Evolutionary conservation across 2,888 invertebrate genomes (phyloP), one percentile per base, ranked within the genome.

Genomic region (Eristalinus sepulchralis): DNA sequence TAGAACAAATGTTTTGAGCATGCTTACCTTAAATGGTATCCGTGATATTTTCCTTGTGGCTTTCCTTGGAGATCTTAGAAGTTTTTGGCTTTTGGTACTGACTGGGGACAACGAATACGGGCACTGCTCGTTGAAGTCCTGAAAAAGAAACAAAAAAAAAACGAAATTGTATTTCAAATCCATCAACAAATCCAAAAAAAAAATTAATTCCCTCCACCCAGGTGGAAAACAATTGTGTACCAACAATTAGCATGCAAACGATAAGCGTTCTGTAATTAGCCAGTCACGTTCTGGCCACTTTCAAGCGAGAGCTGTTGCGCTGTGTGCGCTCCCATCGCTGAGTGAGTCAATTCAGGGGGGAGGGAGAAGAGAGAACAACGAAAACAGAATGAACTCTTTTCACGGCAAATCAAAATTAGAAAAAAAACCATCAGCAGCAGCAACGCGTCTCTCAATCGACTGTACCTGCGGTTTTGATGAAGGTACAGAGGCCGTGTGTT

Each of bases 41-140:
- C 99, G 95, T 1, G 99, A 98, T 89, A 99, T 99, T 94, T 99
- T 99, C 88, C 99, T 94, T 1, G 98, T 98, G n/a, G 99, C 98
- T 93, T 99, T 99, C 88, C 99, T 95, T 0, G 99, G 99, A 0
- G 98, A 99, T 53, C 98, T 94, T 67, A 99, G 93, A 5, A 99
- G 93, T 90, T 98, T 97, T 93, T 99, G 99, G 88, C 98, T 98
- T 92, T 98, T 98, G 34, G 97, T 96, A 89, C 98, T 98, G 67
- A 99, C 95, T 0, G 99, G 99, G 2, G 99, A 99, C 34, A 99
- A 93, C 47, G 98, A 98, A 93, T 98, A 99, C 0, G 98, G 98
- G 73, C 97, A 95, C 70, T 96, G 96, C 88, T 96, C 96, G 91
- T 96, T 95, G 87, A 96, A 95, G 89, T 96, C 96, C 95, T 96